Evolutionary conservation across 1,140 invertebrate genomes (phyloP).

Genomic region (Drosophila ananassae): DNA sequence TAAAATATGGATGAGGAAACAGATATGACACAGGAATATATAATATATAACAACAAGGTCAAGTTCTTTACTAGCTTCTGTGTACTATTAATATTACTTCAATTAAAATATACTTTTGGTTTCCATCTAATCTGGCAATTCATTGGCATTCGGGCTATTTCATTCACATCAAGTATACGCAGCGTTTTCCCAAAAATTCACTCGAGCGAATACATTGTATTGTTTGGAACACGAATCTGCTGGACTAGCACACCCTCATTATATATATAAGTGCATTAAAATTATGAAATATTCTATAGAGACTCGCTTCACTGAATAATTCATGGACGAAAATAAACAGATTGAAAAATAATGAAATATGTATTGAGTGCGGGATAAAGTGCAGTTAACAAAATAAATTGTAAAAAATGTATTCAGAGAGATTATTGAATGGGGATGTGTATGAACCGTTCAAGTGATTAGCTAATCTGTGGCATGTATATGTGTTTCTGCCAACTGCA

Average conservation of each 20-base stretch:
- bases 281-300: conserved; percentile 57
- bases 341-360: conserved; percentile 24
- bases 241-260: conserved; percentile 17
- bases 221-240: conserved; percentile 5
- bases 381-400: conserved; percentile 58
- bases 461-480: too few species aligned
- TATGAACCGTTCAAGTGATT: too few species aligned
- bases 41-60: conserved; percentile 15
- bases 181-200: conserved; percentile 1
- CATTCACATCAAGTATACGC: conserved; percentile 51
- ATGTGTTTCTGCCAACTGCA: conserved; percentile 1
- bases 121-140: background rate
- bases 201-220: conserved; percentile 21
- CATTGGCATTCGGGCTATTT: conserved; percentile 22
- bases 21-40: conserved; percentile 27
- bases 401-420: background rate
- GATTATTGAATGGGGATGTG: background rate
- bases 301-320: conserved; percentile 43
- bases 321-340: conserved; percentile 55
- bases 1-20: conserved; percentile 18
- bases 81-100: conserved; percentile 1
- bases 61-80: conserved; percentile 4
- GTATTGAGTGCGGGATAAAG: conserved; percentile 31
- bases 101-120: background rate
- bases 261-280: conserved; percentile 39